Percentiles rank a stretch among this genome's conserved stretches.
These are phyloP conservation scores for Drosophila mayri DNA, from an alignment of 1,140 invertebrate genomes.

Conservation along the genomic window DNA sequence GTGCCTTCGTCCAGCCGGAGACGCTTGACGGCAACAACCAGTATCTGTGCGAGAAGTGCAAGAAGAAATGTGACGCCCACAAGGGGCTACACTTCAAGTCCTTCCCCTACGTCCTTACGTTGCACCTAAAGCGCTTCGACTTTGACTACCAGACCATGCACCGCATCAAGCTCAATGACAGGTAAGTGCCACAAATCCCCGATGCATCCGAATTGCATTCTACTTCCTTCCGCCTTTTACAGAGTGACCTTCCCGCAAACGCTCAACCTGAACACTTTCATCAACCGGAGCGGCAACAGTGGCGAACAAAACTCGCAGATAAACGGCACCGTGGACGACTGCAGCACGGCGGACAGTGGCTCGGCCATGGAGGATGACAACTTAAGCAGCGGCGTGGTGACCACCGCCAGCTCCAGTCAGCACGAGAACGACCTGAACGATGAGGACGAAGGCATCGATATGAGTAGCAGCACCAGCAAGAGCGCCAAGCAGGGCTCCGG, in stretches of 20 bases:
- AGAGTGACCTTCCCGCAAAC: conserved; percentile 94
- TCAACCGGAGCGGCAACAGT: conserved; percentile 52
- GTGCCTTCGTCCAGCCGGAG: conserved; percentile 95
- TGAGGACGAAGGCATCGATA: conserved; percentile 90
- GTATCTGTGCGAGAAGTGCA: conserved; percentile 95
- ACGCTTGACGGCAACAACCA: conserved; percentile 94
- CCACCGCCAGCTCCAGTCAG: conserved; percentile 79
- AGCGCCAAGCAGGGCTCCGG: conserved; percentile 85
- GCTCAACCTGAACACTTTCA: conserved; percentile 92
- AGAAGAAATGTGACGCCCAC: conserved; percentile 95
- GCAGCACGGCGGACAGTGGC: conserved; percentile 89
- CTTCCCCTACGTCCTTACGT: conserved; percentile 95
- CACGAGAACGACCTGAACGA: conserved; percentile 82
- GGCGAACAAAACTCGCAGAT: conserved; percentile 56
- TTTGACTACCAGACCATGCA: conserved; percentile 95
- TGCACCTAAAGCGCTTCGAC: conserved; percentile 96
- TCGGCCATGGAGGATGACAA: conserved; percentile 89
- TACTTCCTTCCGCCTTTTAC: conserved; percentile 48
- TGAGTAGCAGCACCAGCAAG: conserved; percentile 86
- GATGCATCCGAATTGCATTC: not conserved
- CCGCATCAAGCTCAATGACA: conserved; percentile 96
- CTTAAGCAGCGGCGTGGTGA: conserved; percentile 81
- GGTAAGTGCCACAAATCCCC: conserved; percentile 86
- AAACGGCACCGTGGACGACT: conserved; percentile 86
- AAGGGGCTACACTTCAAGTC: conserved; percentile 95